Percentiles rank a stretch among this genome's conserved stretches.
phyloP scores from a whole-genome alignment of 2,113 vertebrate species.

The Sebastes fasciatus region DNA sequence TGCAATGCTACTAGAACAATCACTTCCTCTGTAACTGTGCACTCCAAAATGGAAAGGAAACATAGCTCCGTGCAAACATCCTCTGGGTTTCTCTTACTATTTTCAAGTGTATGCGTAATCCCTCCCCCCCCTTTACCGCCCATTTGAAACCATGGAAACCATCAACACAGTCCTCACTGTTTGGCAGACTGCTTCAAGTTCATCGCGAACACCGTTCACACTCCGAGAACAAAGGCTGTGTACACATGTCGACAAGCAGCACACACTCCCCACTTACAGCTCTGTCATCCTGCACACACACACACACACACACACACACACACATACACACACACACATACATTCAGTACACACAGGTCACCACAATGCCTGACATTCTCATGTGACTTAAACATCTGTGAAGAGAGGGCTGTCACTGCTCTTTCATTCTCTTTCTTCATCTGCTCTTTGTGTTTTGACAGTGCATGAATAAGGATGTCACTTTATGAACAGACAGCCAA shows the following conservation, averaged over 20 bases:
- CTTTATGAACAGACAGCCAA: constrained; percentile 49
- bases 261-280: constrained; percentile 18
- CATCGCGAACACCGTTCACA: constrained; percentile 53
- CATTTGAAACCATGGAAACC: constrained; percentile 65
- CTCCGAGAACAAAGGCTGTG: constrained; percentile 79
- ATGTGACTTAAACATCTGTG: constrained; percentile 21
- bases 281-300: constrained; percentile 2
- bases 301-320: constrained; percentile 22
- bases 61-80: constrained; percentile 34
- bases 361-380: constrained; percentile 25
- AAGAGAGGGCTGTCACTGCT: constrained; percentile 45
- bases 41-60: constrained; percentile 26
- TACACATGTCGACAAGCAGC: constrained; percentile 77
- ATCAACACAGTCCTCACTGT: constrained; percentile 51
- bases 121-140: neutral
- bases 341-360: constrained; percentile 31
- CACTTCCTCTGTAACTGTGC: constrained; percentile 12
- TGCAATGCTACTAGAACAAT: neutral
- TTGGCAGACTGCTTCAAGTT: constrained; percentile 58
- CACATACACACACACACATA: neutral
- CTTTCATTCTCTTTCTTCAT: constrained; percentile 57
- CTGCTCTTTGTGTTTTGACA: constrained; percentile 64
- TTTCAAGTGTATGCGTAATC: constrained; percentile 31
- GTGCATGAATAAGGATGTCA: constrained; percentile 59
- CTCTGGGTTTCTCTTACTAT: constrained; percentile 27